Base-by-base conservation (phyloP, 2,888 invertebrate genomes). In the Drosophila tanythrix region DNA sequence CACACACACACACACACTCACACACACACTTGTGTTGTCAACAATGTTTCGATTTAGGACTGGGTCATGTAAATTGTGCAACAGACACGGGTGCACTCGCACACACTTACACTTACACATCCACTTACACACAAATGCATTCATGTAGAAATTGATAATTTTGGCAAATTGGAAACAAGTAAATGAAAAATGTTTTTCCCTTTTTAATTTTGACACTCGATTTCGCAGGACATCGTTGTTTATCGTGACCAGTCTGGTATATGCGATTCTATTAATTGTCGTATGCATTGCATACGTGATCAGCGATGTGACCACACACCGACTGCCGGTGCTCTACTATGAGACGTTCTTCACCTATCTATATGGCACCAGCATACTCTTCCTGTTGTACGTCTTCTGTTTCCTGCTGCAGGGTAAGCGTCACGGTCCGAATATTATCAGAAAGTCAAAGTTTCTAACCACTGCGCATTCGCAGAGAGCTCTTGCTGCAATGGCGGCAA, bases 291-390 rank as follows among this genome's bases (percentile, higher is more conserved):
- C 98, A 79, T 97, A 98, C 94, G 98, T 98, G 90, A 96, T 98
- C 93, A 97, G 98, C 91, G 98, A 99, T 94, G 97, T 98, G 91
- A 97, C 98, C 92, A 98, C 98, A 83, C 97, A 97, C 94, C 97
- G 97, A 93, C 95, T 98, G 86, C 98, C 98, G 80, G 95, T 97
- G 79, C 96, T 97, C 94, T 98, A 98, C 94, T 98, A 98, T 94
- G 98, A 98, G 95, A 98, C 97, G 85, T 98, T 98, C 95, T 98
- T 98, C 95, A 97, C 98, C 79, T 98, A 98, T 94, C 95, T 98
- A 78, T 98, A 98, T 94, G 97, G 98, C 91, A 96, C 96, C 94
- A 98, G 98, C 94, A 97, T 98, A 93, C 94, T 98, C 90, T 98
- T 98, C 94, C 95, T 98, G 92, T 95, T 98, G 86, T 98, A 98